phyloP scores from a whole-genome alignment of 2,888 invertebrate genomes.

The Sphaeridia pumilis region DNA sequence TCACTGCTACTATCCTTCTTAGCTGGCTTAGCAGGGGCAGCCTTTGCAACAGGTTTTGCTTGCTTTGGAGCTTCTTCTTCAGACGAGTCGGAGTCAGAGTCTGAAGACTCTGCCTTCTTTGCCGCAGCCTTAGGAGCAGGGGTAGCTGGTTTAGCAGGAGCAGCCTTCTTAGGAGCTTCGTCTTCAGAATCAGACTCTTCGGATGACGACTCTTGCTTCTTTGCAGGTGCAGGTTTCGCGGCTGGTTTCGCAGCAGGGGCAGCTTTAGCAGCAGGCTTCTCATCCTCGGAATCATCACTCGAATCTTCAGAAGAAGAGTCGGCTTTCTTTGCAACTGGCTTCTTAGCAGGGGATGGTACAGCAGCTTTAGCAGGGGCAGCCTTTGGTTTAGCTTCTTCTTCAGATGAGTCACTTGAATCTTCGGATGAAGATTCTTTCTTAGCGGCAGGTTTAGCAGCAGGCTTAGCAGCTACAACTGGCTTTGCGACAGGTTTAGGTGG shows the following conservation, averaged over 20 bases:
- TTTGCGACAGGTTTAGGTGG: constrained; percentile 28
- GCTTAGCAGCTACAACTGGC: constrained; percentile 19
- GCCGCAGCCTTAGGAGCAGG: constrained; percentile 17
- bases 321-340: constrained; percentile 13
- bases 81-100: constrained; percentile 32
- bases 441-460: constrained; percentile 38
- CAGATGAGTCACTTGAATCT: constrained; percentile 15
- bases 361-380: constrained; percentile 4
- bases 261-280: constrained; percentile 32
- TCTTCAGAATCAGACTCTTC: constrained; percentile 38
- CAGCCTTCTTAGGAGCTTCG: constrained; percentile 14
- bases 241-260: constrained; percentile 17
- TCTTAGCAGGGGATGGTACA: not conserved
- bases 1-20: constrained; percentile 19
- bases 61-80: constrained; percentile 36
- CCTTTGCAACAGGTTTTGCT: constrained; percentile 30
- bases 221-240: constrained; percentile 7
- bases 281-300: constrained; percentile 31
- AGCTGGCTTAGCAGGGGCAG: constrained; percentile 24
- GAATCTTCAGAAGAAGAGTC: constrained; percentile 1
- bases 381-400: constrained; percentile 23
- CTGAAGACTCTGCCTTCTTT: constrained; percentile 19
- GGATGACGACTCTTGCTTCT: constrained; percentile 39
- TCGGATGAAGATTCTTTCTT: constrained; percentile 24
- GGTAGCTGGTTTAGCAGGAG: constrained; percentile 15